Percentiles rank a stretch among this genome's conserved stretches.
These are phyloP conservation scores for Bombylius major DNA, from an alignment of 2,888 invertebrate species.

Conservation along the genomic window DNA sequence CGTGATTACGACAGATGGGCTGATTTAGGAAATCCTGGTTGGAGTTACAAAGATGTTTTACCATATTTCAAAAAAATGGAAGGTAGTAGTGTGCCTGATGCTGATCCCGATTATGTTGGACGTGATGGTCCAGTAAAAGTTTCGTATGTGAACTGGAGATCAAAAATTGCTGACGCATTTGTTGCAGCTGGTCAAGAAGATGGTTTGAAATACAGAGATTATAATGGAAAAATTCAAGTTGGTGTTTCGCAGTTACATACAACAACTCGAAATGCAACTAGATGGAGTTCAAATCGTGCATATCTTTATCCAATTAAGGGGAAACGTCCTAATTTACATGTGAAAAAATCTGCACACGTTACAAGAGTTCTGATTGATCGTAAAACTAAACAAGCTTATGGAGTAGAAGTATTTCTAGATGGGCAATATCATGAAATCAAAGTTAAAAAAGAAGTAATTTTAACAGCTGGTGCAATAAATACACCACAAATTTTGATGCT, in stretches of 20 bases:
- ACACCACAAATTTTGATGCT: slow-evolving; percentile 73
- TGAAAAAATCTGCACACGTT: slow-evolving; percentile 42
- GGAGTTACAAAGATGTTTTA: slow-evolving; percentile 58
- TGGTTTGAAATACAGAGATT: slow-evolving; percentile 52
- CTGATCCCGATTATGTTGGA: slow-evolving; percentile 38
- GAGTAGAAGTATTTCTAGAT: slow-evolving; percentile 42
- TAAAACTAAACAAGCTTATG: slow-evolving; percentile 38
- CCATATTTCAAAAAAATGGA: slow-evolving; percentile 71
- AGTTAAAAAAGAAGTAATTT: slow-evolving; percentile 54
- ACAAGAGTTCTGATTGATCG: slow-evolving; percentile 43
- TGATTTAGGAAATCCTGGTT: slow-evolving; percentile 54
- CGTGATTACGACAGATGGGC: slow-evolving; percentile 69
- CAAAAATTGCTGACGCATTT: slow-evolving; percentile 48
- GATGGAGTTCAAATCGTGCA: slow-evolving; percentile 46
- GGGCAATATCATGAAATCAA: slow-evolving; percentile 35
- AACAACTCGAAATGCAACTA: slow-evolving; percentile 45
- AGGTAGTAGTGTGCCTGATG: slow-evolving; percentile 47
- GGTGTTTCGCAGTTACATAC: slow-evolving; percentile 52
- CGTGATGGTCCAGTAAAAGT: slow-evolving; percentile 44
- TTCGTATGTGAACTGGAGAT: slow-evolving; percentile 44
- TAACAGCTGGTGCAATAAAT: slow-evolving; percentile 66
- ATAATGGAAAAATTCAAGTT: slow-evolving; percentile 48
- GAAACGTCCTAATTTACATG: slow-evolving; percentile 43
- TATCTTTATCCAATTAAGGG: slow-evolving; percentile 43
- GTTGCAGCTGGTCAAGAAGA: slow-evolving; percentile 48